These are phyloP conservation scores for Micromys minutus DNA, from an alignment of 2,113 vertebrate genomes.

Conservation along the genomic window DNA sequence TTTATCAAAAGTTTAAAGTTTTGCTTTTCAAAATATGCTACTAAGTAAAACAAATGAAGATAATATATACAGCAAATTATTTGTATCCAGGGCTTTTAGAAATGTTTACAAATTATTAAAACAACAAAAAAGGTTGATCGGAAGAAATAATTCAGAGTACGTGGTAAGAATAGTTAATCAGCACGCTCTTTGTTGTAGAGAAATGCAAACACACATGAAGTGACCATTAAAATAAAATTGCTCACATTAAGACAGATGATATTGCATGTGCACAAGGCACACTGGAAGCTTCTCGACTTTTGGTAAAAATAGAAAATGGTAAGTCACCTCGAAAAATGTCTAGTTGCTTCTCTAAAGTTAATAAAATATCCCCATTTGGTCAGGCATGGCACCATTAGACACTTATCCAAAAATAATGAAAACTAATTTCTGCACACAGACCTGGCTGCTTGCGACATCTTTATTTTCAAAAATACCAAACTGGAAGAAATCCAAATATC, in stretches of 20 bases:
- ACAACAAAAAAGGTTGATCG: not conserved
- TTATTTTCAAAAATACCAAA: not conserved
- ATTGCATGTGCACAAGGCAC: not conserved
- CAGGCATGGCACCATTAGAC: not conserved
- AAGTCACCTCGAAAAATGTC: not conserved
- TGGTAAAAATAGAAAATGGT: not conserved
- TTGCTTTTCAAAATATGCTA: constrained; percentile 9
- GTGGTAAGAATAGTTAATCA: not conserved
- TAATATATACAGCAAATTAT: not conserved
- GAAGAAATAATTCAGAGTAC: constrained; percentile 18
- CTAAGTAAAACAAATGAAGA: not conserved
- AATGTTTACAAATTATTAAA: not conserved
- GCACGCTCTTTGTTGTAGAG: not conserved
- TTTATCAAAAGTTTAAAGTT: constrained; percentile 21
- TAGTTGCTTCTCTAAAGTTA: not conserved
- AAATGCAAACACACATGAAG: constrained; percentile 41
- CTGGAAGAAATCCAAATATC: not conserved
- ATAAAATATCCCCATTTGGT: not conserved
- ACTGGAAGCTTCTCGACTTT: not conserved
- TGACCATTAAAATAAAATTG: not conserved
- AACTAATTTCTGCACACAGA: not conserved
- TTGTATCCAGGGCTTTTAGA: not conserved
- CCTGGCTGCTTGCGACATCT: not conserved
- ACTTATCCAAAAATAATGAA: not conserved
- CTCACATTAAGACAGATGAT: not conserved